Conservation (phyloP, 2,888 invertebrate species). For the Drosophila suboccidentalis region DNA sequence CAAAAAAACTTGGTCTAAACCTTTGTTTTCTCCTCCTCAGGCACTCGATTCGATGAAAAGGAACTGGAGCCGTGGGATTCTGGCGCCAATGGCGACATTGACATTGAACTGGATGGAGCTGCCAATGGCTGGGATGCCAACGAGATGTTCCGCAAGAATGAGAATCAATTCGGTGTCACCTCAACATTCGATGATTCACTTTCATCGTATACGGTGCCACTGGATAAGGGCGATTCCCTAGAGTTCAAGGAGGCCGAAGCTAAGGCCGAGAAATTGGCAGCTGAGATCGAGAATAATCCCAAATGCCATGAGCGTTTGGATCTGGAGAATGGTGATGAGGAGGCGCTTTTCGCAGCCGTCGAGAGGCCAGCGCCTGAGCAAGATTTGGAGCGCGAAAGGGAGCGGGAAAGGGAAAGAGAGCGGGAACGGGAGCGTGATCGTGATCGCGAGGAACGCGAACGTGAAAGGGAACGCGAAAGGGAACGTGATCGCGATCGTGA, state of each 20-base stretch:
- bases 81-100: constrained; percentile 87
- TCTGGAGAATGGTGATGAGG: constrained; percentile 97
- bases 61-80: constrained; percentile 96
- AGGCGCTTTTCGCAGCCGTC: constrained; percentile 94
- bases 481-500: constrained; percentile 67
- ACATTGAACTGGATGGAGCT: constrained; percentile 90
- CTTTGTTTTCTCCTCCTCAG: constrained; percentile 47
- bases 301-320: constrained; percentile 93
- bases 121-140: constrained; percentile 98
- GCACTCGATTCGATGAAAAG: constrained; percentile 86
- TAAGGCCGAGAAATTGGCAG: constrained; percentile 95
- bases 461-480: constrained; percentile 49
- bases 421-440: constrained; percentile 54
- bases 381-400: constrained; percentile 69
- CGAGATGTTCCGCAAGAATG: constrained; percentile 98
- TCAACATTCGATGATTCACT: constrained; percentile 96
- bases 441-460: constrained; percentile 5
- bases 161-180: constrained; percentile 95
- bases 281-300: constrained; percentile 96
- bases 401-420: constrained; percentile 68
- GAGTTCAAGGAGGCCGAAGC: constrained; percentile 90
- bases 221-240: constrained; percentile 94
- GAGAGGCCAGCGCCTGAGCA: constrained; percentile 88
- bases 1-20: neutral
- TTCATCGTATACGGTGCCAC: constrained; percentile 95